These are phyloP conservation scores for Mythimna loreyi DNA, from an alignment of 2,888 invertebrate species.

Conservation along the genomic window DNA sequence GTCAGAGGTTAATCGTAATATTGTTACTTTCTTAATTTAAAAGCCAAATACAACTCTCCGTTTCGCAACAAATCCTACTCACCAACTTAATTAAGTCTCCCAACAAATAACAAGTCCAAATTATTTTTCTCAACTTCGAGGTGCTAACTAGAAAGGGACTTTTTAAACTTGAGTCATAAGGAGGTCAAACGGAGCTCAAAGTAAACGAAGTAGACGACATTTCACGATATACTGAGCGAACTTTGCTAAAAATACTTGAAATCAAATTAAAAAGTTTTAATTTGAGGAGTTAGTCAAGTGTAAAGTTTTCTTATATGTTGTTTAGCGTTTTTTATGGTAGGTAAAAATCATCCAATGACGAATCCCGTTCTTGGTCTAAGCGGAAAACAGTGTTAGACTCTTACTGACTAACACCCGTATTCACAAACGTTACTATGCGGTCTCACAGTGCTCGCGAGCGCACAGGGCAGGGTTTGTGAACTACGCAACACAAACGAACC, in stretches of 20 bases:
- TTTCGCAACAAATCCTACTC: not conserved
- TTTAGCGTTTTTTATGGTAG: too few relatives aligned
- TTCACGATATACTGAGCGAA: conserved; percentile 4
- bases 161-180: not conserved
- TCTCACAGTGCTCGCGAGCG: too few relatives aligned
- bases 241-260: conserved; percentile 17
- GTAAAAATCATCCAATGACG: too few relatives aligned
- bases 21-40: too few relatives aligned
- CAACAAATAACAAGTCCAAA: not conserved
- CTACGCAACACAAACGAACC: too few relatives aligned
- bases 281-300: conserved; percentile 4
- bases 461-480: too few relatives aligned
- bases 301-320: not conserved
- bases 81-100: not conserved
- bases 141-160: not conserved
- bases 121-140: not conserved
- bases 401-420: too few relatives aligned
- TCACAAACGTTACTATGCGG: too few relatives aligned
- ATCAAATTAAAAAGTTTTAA: conserved; percentile 40
- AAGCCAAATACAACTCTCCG: not conserved
- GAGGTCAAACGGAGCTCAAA: not conserved
- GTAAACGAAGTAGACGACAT: conserved; percentile 9
- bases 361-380: too few relatives aligned
- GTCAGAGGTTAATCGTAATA: too few relatives aligned
- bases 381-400: too few relatives aligned